These are phyloP conservation scores for Macrophya annulata DNA, from an alignment of 2,888 invertebrate genomes.

Conservation along the genomic window DNA sequence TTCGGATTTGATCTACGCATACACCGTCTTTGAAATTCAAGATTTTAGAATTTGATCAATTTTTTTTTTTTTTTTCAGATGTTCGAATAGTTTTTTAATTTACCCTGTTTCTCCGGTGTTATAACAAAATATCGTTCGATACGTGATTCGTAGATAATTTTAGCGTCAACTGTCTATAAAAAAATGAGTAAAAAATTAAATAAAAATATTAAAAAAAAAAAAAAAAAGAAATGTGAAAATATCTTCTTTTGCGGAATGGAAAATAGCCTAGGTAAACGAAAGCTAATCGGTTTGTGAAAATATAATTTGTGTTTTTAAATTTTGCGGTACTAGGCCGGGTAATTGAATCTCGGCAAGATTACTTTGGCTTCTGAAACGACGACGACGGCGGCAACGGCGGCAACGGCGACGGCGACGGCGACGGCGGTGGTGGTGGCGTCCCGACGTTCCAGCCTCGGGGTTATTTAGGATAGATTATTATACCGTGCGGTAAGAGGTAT, in stretches of 20 bases:
- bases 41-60: no score
- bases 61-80: not conserved
- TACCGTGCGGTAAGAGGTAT: slow-evolving; percentile 58
- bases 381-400: not conserved
- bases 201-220: not conserved
- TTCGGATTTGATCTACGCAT: no score
- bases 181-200: not conserved
- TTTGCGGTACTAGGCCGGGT: slow-evolving; percentile 71
- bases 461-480: slow-evolving; percentile 79
- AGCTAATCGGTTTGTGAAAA: slow-evolving; percentile 68
- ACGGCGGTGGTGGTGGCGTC: slow-evolving; percentile 33
- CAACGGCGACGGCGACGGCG: not conserved
- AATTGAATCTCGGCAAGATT: slow-evolving; percentile 77
- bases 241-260: slow-evolving; percentile 59
- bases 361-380: slow-evolving; percentile 68
- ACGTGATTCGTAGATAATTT: no score
- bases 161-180: no score
- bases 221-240: not conserved
- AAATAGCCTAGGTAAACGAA: slow-evolving; percentile 58
- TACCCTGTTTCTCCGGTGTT: no score
- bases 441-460: slow-evolving; percentile 71
- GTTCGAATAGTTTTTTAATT: no score
- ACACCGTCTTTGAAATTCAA: no score
- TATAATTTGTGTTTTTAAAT: slow-evolving; percentile 77
- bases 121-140: no score